These are phyloP conservation scores for Dynastes grantii DNA, from an alignment of 2,888 invertebrate species.

Conservation along the genomic window DNA sequence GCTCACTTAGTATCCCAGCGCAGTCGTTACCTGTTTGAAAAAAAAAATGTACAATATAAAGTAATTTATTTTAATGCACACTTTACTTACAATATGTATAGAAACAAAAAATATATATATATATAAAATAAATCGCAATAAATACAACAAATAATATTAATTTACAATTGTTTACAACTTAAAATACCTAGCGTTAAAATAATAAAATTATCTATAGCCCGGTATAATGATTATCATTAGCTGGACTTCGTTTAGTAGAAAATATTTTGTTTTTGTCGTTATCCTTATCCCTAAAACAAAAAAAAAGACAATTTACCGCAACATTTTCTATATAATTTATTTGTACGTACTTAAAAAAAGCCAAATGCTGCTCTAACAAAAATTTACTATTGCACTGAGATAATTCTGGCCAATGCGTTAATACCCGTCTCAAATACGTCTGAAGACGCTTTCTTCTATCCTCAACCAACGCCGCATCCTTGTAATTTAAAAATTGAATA, in stretches of 20 bases:
- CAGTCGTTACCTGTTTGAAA: no score
- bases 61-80: conserved; percentile 25
- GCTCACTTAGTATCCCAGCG: neutral
- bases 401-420: conserved; percentile 86
- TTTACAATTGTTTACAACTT: conserved; percentile 35
- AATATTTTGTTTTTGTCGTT: conserved; percentile 62
- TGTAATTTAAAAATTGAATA: conserved; percentile 62
- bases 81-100: conserved; percentile 28
- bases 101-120: conserved; percentile 17
- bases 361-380: conserved; percentile 84
- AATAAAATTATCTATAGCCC: conserved; percentile 63
- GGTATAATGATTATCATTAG: conserved; percentile 66
- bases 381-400: conserved; percentile 83
- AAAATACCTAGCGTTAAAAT: conserved; percentile 32
- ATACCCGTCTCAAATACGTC: conserved; percentile 87
- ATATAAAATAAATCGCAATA: conserved; percentile 42
- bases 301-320: neutral
- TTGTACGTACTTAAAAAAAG: conserved; percentile 85
- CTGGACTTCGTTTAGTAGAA: conserved; percentile 59
- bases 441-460: conserved; percentile 88
- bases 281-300: conserved; percentile 65
- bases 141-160: conserved; percentile 42
- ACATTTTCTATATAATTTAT: no score
- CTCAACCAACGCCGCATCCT: conserved; percentile 89
- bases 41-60: neutral